Conservation (phyloP, 2,888 invertebrate genomes). For the Polia nebulosa region DNA sequence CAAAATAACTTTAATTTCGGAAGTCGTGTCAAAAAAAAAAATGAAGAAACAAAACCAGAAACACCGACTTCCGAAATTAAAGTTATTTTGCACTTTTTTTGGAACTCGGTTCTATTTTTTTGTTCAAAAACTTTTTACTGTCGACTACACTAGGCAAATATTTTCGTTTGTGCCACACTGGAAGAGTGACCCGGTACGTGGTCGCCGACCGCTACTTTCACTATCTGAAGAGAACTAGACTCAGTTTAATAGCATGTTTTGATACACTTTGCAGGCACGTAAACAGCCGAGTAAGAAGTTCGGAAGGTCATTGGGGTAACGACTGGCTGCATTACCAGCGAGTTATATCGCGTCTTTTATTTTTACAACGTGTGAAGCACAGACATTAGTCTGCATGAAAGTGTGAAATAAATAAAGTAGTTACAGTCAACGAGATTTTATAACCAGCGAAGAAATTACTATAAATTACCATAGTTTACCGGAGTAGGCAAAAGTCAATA, state of each 20-base stretch:
- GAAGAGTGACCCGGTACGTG: constrained; percentile 41
- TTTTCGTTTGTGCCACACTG: constrained; percentile 23
- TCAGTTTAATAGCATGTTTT: constrained; percentile 40
- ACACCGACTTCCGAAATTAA: too few relatives aligned
- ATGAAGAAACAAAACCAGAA: too few relatives aligned
- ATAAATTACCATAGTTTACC: not conserved
- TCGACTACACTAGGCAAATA: constrained; percentile 1
- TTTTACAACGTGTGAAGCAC: constrained; percentile 11
- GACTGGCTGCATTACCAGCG: constrained; percentile 2
- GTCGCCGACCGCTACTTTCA: constrained; percentile 36
- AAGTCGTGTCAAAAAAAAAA: too few relatives aligned
- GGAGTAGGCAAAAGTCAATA: too few relatives aligned
- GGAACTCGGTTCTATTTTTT: too few relatives aligned
- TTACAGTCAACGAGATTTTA: not conserved
- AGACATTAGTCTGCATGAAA: constrained; percentile 22
- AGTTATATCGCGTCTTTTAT: constrained; percentile 17
- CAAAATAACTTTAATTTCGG: too few relatives aligned
- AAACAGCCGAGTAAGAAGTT: constrained; percentile 33
- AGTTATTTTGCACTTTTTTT: too few relatives aligned
- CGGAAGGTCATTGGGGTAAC: constrained; percentile 50
- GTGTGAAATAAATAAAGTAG: constrained; percentile 11
- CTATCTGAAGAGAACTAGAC: constrained; percentile 36
- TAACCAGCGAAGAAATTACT: not conserved
- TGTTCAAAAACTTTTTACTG: too few relatives aligned
- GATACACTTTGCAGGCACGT: constrained; percentile 45